Conservation (phyloP, 2,113 vertebrate genomes). For the Scolopax mira region DNA sequence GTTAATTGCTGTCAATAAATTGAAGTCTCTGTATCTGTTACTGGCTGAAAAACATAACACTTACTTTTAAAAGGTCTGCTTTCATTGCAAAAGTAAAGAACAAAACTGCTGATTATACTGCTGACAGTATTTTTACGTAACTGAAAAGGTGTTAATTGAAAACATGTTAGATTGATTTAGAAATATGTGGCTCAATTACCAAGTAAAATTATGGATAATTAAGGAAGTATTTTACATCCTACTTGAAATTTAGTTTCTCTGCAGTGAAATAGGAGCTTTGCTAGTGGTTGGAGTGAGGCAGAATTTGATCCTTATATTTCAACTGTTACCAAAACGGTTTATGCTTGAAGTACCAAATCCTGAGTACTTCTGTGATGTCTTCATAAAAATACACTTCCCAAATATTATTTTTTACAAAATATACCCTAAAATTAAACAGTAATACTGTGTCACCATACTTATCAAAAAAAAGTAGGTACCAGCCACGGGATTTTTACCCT, state of each 20-base stretch:
- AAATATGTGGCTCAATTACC: background rate
- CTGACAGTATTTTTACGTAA: background rate
- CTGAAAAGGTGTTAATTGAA: conserved; percentile 24
- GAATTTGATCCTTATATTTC: background rate
- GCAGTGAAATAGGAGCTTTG: background rate
- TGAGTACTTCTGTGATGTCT: background rate
- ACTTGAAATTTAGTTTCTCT: background rate
- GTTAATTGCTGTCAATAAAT: background rate
- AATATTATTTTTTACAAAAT: background rate
- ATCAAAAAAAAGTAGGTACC: background rate
- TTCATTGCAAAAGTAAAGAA: conserved; percentile 3
- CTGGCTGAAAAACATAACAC: background rate
- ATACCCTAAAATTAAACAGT: background rate
- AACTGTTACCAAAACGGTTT: background rate
- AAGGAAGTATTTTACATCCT: background rate
- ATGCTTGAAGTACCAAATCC: background rate
- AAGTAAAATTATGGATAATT: conserved; percentile 34
- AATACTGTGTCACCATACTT: background rate
- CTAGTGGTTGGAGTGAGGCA: background rate
- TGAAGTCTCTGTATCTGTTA: background rate
- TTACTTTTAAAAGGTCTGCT: background rate
- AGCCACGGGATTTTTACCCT: background rate
- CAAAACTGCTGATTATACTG: conserved; percentile 39
- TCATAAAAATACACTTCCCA: background rate
- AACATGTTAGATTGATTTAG: conserved; percentile 4